phyloP scores from a whole-genome alignment of 1,140 invertebrate species.

The Phymorhynchus buccinoides region DNA sequence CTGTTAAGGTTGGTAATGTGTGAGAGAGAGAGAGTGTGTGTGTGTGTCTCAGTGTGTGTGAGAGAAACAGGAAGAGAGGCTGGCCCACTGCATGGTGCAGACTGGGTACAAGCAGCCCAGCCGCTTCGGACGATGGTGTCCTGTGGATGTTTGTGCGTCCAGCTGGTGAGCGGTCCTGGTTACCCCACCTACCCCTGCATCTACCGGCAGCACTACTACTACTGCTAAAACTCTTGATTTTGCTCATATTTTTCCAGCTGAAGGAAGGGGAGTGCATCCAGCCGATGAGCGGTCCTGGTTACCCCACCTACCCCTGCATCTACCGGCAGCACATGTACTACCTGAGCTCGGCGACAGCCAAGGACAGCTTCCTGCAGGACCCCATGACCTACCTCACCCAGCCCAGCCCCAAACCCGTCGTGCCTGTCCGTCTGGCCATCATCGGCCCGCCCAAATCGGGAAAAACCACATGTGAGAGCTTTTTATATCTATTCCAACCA shows the following conservation, averaged over 20 bases:
- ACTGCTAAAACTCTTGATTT: too few species aligned
- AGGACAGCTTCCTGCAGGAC: constrained; percentile 69
- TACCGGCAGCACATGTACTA: constrained; percentile 72
- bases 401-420: constrained; percentile 69
- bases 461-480: constrained; percentile 72
- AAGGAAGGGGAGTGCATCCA: constrained; percentile 70
- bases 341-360: constrained; percentile 59
- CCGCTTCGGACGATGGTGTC: constrained; percentile 73
- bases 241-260: constrained; percentile 66
- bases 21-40: too few species aligned
- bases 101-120: constrained; percentile 73
- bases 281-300: constrained; percentile 69
- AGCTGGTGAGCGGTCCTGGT: constrained; percentile 69
- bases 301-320: constrained; percentile 66
- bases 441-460: constrained; percentile 74
- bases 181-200: constrained; percentile 67
- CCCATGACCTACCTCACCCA: constrained; percentile 70
- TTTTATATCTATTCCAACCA: neutral
- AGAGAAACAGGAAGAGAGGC: too few species aligned
- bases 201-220: constrained; percentile 72
- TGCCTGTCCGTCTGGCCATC: constrained; percentile 71
- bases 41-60: too few species aligned
- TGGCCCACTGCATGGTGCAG: constrained; percentile 68
- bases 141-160: constrained; percentile 72
- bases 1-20: constrained; percentile 64